Percentiles rank a stretch among this genome's conserved stretches.
Conservation (phyloP, 2,888 invertebrate genomes). For the Philhelius pedissequus region DNA sequence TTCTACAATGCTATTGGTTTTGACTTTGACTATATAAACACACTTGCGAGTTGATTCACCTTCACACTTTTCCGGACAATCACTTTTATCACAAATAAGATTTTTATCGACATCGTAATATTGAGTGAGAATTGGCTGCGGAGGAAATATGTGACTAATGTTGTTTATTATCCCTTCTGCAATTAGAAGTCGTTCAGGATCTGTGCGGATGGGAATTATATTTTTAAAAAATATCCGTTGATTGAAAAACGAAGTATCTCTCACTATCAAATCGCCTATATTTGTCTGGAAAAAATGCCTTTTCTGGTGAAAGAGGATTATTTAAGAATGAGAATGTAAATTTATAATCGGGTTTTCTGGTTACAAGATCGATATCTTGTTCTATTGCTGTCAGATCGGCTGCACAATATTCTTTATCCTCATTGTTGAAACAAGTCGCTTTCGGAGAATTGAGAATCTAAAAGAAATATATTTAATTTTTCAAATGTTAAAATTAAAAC, state of each 20-base stretch:
- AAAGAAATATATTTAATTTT: too few relatives aligned
- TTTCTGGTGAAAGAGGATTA: conserved; percentile 68
- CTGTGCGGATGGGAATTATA: conserved; percentile 37
- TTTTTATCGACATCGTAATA: conserved; percentile 71
- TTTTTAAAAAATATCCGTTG: not conserved
- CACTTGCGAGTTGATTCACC: conserved; percentile 66
- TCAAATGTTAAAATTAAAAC: too few relatives aligned
- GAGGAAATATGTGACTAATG: conserved; percentile 86
- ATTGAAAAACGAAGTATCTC: too few relatives aligned
- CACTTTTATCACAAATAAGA: conserved; percentile 71
- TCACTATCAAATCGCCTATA: conserved; percentile 72
- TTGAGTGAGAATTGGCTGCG: conserved; percentile 88
- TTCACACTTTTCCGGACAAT: conserved; percentile 65
- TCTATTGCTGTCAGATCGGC: conserved; percentile 60
- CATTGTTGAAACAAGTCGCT: conserved; percentile 63
- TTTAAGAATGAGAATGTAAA: conserved; percentile 69
- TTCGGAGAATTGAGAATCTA: conserved; percentile 71
- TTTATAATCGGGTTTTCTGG: conserved; percentile 68
- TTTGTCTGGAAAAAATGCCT: conserved; percentile 62
- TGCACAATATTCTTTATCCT: conserved; percentile 60
- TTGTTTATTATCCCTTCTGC: conserved; percentile 82
- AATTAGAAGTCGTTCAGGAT: conserved; percentile 61
- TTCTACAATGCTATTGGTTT: conserved; percentile 71
- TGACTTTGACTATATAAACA: conserved; percentile 72
- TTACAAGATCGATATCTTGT: conserved; percentile 55